phyloP scores from a whole-genome alignment of 2,888 invertebrate genomes.

The Macaria notata region DNA sequence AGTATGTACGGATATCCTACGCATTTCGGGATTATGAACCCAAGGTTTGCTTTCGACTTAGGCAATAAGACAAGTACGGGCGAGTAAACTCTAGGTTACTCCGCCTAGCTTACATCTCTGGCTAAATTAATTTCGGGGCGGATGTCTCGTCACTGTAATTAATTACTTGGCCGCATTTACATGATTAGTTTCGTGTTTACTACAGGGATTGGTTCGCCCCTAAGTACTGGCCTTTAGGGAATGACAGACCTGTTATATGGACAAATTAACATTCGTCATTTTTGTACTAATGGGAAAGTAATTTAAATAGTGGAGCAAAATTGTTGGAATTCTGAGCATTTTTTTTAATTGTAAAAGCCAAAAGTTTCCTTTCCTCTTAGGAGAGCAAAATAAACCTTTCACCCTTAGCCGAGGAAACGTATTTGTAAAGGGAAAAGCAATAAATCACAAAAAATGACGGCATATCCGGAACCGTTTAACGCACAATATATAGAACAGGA shows the following conservation, averaged over 20 bases:
- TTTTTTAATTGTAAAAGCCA: no score
- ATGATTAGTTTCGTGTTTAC: constrained; percentile 33
- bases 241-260: constrained; percentile 19
- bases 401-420: constrained; percentile 9
- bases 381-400: constrained; percentile 15
- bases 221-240: constrained; percentile 17
- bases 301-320: neutral
- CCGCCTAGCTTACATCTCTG: constrained; percentile 5
- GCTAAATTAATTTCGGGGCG: constrained; percentile 22
- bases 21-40: neutral
- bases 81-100: no score
- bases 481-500: constrained; percentile 66
- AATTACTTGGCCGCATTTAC: constrained; percentile 32
- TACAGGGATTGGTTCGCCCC: constrained; percentile 26
- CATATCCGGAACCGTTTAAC: constrained; percentile 63
- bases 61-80: no score
- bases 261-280: constrained; percentile 16
- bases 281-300: constrained; percentile 5
- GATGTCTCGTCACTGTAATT: constrained; percentile 31
- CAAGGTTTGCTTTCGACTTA: no score
- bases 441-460: constrained; percentile 54
- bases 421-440: constrained; percentile 38
- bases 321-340: no score
- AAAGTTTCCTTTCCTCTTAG: neutral
- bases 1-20: neutral